These are phyloP conservation scores for Chloroclystis v-ata DNA, from an alignment of 2,888 invertebrate genomes.

Conservation along the genomic window DNA sequence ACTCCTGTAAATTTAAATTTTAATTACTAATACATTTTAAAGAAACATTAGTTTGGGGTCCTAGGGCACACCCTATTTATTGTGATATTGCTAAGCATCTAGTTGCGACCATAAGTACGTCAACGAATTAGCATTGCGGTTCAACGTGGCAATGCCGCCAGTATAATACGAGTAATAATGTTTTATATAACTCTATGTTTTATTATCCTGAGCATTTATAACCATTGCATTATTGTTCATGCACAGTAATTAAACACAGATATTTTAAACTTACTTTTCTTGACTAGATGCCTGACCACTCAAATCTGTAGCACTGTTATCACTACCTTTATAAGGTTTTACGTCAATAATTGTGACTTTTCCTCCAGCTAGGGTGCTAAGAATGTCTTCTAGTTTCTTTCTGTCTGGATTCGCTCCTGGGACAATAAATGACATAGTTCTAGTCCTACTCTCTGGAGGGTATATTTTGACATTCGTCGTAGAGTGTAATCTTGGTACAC, in stretches of 20 bases:
- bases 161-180: too few relatives aligned
- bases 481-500: constrained; percentile 86
- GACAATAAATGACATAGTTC: constrained; percentile 89
- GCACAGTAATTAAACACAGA: neutral
- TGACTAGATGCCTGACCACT: constrained; percentile 72
- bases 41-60: too few relatives aligned
- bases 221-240: neutral
- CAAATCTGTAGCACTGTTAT: constrained; percentile 76
- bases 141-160: too few relatives aligned
- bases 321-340: constrained; percentile 80
- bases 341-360: constrained; percentile 86
- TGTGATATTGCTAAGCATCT: too few relatives aligned
- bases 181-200: too few relatives aligned
- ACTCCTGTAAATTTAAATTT: constrained; percentile 71
- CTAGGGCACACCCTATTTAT: too few relatives aligned
- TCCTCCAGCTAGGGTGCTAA: constrained; percentile 88
- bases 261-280: constrained; percentile 68
- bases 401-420: constrained; percentile 87
- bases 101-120: too few relatives aligned
- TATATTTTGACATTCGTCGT: constrained; percentile 86
- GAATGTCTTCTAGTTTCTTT: constrained; percentile 83
- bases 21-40: too few relatives aligned
- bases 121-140: too few relatives aligned
- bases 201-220: too few relatives aligned
- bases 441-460: constrained; percentile 85